Base-by-base conservation (phyloP, 2,797 vertebrate species). In the Acipenser oxyrinchus region DNA sequence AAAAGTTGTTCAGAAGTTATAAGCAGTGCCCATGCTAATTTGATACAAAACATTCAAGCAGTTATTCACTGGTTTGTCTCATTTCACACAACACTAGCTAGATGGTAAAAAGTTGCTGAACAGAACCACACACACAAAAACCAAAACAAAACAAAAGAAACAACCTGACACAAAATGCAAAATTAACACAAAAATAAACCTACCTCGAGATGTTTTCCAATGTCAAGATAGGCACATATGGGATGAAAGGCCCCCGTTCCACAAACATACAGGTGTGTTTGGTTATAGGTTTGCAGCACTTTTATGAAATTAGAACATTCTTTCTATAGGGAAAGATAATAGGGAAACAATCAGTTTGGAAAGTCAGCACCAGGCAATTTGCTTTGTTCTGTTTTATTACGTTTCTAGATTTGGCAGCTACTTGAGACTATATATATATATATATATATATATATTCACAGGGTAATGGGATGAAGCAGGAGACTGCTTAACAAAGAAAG, bases 161-260 rank as follows among this genome's bases (percentile, higher is more conserved):
- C 37, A 37, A 37, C 37, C 37, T 37, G 4, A 37, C 37, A 37
- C 37, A 37, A 37, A 37, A 37, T 37, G 4, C 37, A 37, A 37
- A 37, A 37, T 5, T 37, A 37, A 37, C 37, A 37, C 37, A 37
- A 37, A 37, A 37, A 37, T 37, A 37, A 5, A 4, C 37, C 37
- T 95, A 99, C 96, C 96, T 99, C 96, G 69, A 88, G 84, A 78
- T 94, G 94, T 77, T 88, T 94, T 78, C 96, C 96, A 81, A 97
- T 88, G 73, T 95, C 94, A 84, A 98, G 82, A 79, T 95, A 97
- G 70, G 93, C 91, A 72, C 97, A 99, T 77, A 96, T 81, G 6
- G 97, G 97, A 79, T 99, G 96, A 70, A 98, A 98, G 74, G 97
- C 96, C 67, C 97, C 97, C 0, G 97, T 99, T 75, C 97, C 97